phyloP scores from a whole-genome alignment of 2,797 vertebrate species.

The Holocentrus rufus region DNA sequence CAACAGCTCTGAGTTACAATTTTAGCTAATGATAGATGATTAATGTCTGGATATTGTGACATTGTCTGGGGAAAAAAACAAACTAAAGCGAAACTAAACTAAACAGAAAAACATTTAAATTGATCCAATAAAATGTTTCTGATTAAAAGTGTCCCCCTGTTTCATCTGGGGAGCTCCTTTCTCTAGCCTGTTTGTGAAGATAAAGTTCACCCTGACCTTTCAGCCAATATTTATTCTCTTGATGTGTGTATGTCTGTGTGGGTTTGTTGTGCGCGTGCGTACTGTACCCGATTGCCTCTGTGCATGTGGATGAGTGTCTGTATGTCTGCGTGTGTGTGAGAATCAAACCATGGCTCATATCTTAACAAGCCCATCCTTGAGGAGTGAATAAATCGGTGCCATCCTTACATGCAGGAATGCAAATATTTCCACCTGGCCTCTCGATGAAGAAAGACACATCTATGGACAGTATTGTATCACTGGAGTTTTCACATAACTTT shows the following conservation, averaged over 20 bases:
- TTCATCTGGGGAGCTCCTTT: slow-evolving; percentile 76
- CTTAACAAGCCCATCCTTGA: slow-evolving; percentile 59
- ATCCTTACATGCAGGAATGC: slow-evolving; percentile 30
- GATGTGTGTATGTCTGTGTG: slow-evolving; percentile 73
- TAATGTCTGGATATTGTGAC: slow-evolving; percentile 50
- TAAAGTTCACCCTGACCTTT: slow-evolving; percentile 84
- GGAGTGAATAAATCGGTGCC: slow-evolving; percentile 56
- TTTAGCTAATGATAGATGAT: slow-evolving; percentile 42
- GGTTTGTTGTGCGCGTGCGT: slow-evolving; percentile 59
- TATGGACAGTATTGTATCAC: slow-evolving; percentile 56
- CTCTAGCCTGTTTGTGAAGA: slow-evolving; percentile 78
- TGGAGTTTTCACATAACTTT: slow-evolving; percentile 36
- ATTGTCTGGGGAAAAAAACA: slow-evolving; percentile 30
- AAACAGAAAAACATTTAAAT: slow-evolving; percentile 46
- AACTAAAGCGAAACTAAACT: background rate
- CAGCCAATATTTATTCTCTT: slow-evolving; percentile 80
- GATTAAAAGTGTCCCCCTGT: slow-evolving; percentile 73
- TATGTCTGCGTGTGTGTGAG: slow-evolving; percentile 12
- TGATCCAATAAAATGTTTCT: slow-evolving; percentile 50
- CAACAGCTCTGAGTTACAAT: slow-evolving; percentile 20
- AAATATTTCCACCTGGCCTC: slow-evolving; percentile 45
- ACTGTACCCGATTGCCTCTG: slow-evolving; percentile 59
- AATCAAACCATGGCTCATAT: slow-evolving; percentile 54
- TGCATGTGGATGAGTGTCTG: slow-evolving; percentile 50
- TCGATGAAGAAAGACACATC: slow-evolving; percentile 24